Evolutionary conservation across 2,888 invertebrate species (phyloP), one percentile per base, ranked within the genome.

Genomic region (Lasioglossum lativentre): DNA sequence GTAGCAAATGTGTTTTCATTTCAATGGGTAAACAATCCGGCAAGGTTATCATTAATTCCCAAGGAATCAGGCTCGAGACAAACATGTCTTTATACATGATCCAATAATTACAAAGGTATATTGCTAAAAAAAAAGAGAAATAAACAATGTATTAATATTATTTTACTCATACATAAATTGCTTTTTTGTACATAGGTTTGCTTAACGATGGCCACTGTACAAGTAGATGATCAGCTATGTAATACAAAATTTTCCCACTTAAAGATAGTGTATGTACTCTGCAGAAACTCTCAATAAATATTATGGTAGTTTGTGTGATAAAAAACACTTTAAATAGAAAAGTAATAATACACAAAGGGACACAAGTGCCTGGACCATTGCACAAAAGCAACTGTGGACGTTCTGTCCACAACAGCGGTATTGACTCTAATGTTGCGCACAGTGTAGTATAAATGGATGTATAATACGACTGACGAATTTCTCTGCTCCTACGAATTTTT

Each of bases 321-420:
- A 96, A 97, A 0, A 97, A 94, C 85, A 97, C 96, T 94, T 97
- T 97, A 89, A 97, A 95, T 0, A 98, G 73, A 93, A 98, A 98
- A 27, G 97, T 97, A 78, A 97, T 96, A 79, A 97, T 91, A 95
- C 99, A 99, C 80, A 99, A 96, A 5, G 99, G 99, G 84, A 99
- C 96, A 95, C 99, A 99, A 10, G 99, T 99, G 12, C 99, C 99
- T 70, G 99, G 99, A 0, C 99, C 99, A 96, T 99, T 99, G 95
- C 98, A 98, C 74, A 99, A 95, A 91, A 99, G 96, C 90, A 99
- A 94, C 94, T 98, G 97, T 1, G 99, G 99, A 88, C 96, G 96
- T 91, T 97, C 96, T 75, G 95, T 96, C 90, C 96, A 96, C 52
- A 98, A 95, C 27, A 98, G 90, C 82, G 97, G 97, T 92, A 98